Conservation (phyloP, 2,888 invertebrate species). For the Archaeoteleia sp. region DNA sequence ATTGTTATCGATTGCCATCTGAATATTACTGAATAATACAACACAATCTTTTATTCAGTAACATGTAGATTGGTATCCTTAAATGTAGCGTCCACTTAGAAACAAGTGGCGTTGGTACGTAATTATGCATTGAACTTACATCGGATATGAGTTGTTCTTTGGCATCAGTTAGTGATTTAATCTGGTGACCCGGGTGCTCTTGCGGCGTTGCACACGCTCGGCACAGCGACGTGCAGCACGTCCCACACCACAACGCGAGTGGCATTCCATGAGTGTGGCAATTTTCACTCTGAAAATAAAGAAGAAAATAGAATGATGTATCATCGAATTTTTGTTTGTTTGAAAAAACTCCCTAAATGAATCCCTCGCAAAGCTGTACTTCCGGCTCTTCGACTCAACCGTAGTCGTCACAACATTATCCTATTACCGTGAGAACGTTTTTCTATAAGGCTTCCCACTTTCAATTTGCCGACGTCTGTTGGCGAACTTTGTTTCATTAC, state of each 20-base stretch:
- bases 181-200: slow-evolving; percentile 81
- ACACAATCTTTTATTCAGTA: too few relatives aligned
- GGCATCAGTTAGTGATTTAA: slow-evolving; percentile 82
- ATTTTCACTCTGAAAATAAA: slow-evolving; percentile 76
- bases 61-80: too few relatives aligned
- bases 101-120: too few relatives aligned
- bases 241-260: slow-evolving; percentile 82
- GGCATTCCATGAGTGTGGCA: slow-evolving; percentile 85
- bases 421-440: slow-evolving; percentile 60
- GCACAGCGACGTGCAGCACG: slow-evolving; percentile 80
- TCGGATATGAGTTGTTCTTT: slow-evolving; percentile 81
- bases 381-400: slow-evolving; percentile 9
- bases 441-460: slow-evolving; percentile 61
- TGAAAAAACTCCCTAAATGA: slow-evolving; percentile 6
- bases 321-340: not conserved
- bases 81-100: too few relatives aligned
- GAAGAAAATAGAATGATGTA: not conserved
- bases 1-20: too few relatives aligned
- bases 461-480: slow-evolving; percentile 23
- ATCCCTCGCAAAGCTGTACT: slow-evolving; percentile 12
- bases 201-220: slow-evolving; percentile 81
- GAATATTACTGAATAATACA: too few relatives aligned
- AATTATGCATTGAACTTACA: too few relatives aligned
- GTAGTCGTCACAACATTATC: slow-evolving; percentile 58
- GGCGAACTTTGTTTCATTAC: too few relatives aligned